Evolutionary conservation across 1,140 invertebrate species (phyloP).

Genomic region (Theocolax elegans): DNA sequence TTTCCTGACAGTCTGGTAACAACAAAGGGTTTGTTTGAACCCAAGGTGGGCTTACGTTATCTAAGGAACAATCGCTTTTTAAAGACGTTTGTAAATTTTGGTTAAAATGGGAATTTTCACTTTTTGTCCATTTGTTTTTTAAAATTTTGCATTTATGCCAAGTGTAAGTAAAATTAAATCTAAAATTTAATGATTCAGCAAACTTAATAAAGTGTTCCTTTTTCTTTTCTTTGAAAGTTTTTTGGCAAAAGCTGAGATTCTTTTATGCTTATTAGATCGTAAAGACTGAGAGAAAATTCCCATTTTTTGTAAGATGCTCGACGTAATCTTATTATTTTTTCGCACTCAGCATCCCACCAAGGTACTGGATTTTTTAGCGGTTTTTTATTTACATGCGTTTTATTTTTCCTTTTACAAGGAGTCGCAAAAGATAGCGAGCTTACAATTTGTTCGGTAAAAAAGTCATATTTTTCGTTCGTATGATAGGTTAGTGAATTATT

Average conservation of each 20-base stretch:
- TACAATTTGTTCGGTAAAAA: background rate
- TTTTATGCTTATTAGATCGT: background rate
- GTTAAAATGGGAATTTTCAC: background rate
- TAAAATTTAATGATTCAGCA: background rate
- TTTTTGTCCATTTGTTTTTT: background rate
- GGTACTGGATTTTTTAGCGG: background rate
- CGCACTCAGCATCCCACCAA: constrained; percentile 40
- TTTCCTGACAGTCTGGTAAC: background rate
- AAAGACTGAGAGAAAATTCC: background rate
- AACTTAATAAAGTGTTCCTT: background rate
- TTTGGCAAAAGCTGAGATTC: background rate
- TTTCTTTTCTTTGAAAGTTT: background rate
- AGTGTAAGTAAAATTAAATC: background rate
- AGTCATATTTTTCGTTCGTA: background rate
- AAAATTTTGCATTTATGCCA: background rate
- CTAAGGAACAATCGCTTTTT: background rate
- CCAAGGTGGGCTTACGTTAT: constrained; percentile 3
- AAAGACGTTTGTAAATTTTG: background rate
- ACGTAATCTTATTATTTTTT: constrained; percentile 32
- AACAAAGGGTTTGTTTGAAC: background rate
- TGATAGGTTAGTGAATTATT: too few species aligned
- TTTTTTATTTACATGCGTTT: background rate
- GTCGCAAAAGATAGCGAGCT: background rate
- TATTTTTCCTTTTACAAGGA: background rate
- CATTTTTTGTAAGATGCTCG: too few species aligned